phyloP scores from a whole-genome alignment of 2,797 vertebrate species.

The Chelonia mydas region DNA sequence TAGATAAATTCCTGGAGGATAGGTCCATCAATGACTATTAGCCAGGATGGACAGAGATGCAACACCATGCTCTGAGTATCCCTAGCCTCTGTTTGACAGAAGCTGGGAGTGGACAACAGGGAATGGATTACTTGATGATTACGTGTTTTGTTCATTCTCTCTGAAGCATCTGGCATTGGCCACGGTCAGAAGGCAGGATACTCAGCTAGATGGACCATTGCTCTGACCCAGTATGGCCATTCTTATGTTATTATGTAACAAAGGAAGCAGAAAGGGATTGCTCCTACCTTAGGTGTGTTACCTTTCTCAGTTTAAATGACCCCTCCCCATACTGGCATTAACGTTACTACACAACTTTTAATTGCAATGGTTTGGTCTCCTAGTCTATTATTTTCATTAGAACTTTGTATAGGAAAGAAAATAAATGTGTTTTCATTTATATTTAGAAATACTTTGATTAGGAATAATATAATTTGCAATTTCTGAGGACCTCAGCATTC shows the following conservation, averaged over 20 bases:
- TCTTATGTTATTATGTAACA: neutral
- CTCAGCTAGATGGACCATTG: too few relatives aligned
- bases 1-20: too few relatives aligned
- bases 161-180: neutral
- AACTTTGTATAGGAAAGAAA: neutral
- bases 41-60: too few relatives aligned
- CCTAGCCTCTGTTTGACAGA: neutral
- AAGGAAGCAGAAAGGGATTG: neutral
- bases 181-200: neutral
- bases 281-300: neutral
- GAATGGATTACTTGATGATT: neutral
- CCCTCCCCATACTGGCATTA: neutral
- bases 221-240: neutral
- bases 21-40: too few relatives aligned
- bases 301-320: too few relatives aligned
- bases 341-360: neutral
- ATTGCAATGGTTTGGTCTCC: neutral
- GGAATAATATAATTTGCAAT: neutral
- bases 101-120: neutral
- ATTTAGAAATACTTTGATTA: neutral
- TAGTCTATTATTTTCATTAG: neutral
- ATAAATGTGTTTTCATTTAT: neutral
- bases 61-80: too few relatives aligned
- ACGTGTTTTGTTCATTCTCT: neutral
- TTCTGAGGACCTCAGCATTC: neutral